These are phyloP conservation scores for Spea hammondii DNA, from an alignment of 2,797 vertebrate species.

Conservation along the genomic window DNA sequence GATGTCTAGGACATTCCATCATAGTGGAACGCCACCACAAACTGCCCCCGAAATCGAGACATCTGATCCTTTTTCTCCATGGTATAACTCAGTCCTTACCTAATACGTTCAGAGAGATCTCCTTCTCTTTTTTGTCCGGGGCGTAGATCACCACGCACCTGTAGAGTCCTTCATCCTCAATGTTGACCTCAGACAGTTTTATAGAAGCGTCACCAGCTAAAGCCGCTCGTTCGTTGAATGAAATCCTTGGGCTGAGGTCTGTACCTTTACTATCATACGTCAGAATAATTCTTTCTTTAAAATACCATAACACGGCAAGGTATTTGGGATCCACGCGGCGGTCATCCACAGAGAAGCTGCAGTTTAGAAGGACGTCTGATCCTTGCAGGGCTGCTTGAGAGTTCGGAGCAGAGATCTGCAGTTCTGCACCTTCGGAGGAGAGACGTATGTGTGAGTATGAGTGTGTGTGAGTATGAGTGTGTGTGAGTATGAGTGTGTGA, in stretches of 20 bases:
- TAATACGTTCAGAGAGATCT: background rate
- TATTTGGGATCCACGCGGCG: background rate
- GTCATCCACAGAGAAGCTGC: conserved; percentile 13
- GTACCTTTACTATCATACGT: background rate
- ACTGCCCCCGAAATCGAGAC: no score
- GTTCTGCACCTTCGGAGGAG: conserved; percentile 6
- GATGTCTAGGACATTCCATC: no score
- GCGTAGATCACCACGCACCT: conserved; percentile 14
- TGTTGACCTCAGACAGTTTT: background rate
- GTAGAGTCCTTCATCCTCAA: conserved; percentile 30
- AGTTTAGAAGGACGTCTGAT: conserved; percentile 14
- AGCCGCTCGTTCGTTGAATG: background rate
- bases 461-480: no score
- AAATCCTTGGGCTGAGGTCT: background rate
- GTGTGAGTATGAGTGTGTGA: no score
- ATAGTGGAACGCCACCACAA: no score
- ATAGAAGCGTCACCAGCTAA: conserved; percentile 14
- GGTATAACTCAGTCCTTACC: conserved; percentile 15
- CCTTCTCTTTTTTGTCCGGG: conserved; percentile 3
- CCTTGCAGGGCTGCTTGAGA: background rate
- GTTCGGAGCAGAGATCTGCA: conserved; percentile 10
- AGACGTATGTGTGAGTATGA: no score
- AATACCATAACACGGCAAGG: conserved; percentile 26
- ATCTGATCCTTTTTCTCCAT: background rate
- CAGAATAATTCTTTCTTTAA: conserved; percentile 2